Percentiles rank a stretch among this genome's conserved stretches.
Conservation (phyloP, 2,113 vertebrate species). For the Megaleporinus macrocephalus region DNA sequence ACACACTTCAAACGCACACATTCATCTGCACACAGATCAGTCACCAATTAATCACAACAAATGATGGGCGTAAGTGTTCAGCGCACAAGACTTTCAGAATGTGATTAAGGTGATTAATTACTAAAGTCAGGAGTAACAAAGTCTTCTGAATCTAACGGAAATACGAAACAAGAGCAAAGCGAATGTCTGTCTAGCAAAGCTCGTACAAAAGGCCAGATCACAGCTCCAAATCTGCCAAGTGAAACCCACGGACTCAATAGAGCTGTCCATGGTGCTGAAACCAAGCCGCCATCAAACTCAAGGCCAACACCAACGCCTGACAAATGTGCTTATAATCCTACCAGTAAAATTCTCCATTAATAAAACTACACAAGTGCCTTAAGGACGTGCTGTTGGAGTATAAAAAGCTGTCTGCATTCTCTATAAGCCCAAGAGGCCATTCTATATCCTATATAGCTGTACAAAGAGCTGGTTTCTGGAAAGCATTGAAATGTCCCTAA, state of each 20-base stretch:
- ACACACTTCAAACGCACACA: no score
- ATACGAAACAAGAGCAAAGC: not conserved
- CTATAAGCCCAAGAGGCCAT: not conserved
- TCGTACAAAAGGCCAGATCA: not conserved
- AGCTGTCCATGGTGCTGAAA: constrained; percentile 12
- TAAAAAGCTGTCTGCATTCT: not conserved
- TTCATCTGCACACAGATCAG: no score
- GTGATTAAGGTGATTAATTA: no score
- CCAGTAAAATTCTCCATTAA: not conserved
- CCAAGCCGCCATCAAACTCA: not conserved
- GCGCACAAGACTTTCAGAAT: no score
- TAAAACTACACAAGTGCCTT: not conserved
- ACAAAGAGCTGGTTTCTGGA: not conserved
- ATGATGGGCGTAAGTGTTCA: no score
- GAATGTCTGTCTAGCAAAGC: not conserved
- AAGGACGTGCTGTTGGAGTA: not conserved
- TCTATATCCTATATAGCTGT: not conserved
- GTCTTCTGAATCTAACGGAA: not conserved
- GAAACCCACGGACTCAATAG: not conserved
- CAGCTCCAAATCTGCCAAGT: not conserved
- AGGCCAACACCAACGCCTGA: not conserved
- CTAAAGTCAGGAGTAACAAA: no score
- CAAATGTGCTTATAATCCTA: not conserved
- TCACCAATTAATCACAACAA: no score
- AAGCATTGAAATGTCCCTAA: not conserved